Evolutionary conservation across 37 sponge, comb jelly and placozoan genomes (phyloP).

Genomic region (Diacarnus erythraeanus): DNA sequence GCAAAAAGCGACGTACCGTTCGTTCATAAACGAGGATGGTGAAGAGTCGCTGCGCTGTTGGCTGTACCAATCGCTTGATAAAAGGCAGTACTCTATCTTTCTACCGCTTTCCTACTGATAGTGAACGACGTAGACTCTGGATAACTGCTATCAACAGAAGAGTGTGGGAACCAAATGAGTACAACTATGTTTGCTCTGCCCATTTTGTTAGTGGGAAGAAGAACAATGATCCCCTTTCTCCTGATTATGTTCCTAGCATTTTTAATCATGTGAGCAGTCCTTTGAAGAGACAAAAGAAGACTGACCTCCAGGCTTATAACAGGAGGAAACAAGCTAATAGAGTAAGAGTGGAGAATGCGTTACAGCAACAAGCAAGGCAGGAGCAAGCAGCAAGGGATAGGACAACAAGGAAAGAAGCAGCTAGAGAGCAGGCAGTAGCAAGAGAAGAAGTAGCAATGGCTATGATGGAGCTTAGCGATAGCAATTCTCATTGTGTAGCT

Average conservation of each 20-base stretch:
- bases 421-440: background rate
- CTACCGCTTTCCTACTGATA: conserved; percentile 50
- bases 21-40: conserved; percentile 13
- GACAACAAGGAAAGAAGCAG: background rate
- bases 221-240: conserved; percentile 55
- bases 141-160: conserved; percentile 44
- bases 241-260: conserved; percentile 59
- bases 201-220: conserved; percentile 58
- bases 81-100: conserved; percentile 42
- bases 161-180: conserved; percentile 49
- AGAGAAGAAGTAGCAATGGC: background rate
- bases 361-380: background rate
- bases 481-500: background rate
- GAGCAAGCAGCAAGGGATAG: conserved; percentile 5
- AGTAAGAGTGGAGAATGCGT: conserved; percentile 26
- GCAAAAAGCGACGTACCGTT: background rate
- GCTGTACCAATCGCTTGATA: conserved; percentile 22
- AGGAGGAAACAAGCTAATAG: conserved; percentile 26
- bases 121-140: conserved; percentile 33
- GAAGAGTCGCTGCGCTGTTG: conserved; percentile 63
- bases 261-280: conserved; percentile 41
- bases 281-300: conserved; percentile 29
- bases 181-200: conserved; percentile 39
- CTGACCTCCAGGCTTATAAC: conserved; percentile 18
- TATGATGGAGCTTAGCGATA: background rate